Evolutionary conservation across 2,888 invertebrate species (phyloP), one percentile per base, ranked within the genome.

Genomic region (Syrphus vitripennis): DNA sequence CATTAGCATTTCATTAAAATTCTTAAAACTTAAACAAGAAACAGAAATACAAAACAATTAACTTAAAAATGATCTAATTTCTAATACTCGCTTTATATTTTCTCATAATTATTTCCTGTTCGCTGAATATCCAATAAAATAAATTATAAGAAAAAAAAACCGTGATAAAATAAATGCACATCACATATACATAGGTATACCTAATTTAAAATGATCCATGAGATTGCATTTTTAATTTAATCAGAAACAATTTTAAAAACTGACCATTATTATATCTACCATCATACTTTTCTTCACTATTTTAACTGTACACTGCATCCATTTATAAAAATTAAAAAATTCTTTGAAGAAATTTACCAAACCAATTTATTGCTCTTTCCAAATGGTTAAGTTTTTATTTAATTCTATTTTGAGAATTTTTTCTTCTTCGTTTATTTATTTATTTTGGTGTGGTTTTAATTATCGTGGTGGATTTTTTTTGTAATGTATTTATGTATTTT

Each of bases 301-400:
- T n/a, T n/a, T n/a, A 63, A 63, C 16, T 65, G 29, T 12, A 5
- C 3, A 7, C 2, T 26, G 6, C 26, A 9, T n/a, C 7, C 26
- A 57, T 19, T 37, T 34, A 21, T 21, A 37, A 5, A 42, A 42
- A 26, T 40, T n/a, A 14, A 57, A 19, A 65, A 67, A 67, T 84
- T 79, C 71, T 75, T 71, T 67, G 29, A 14, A 61, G 59, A 84
- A 80, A 84, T 84, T 76, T 48, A 84, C 80, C 80, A 84, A 80
- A 80, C 75, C 71, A 76, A 80, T 71, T 83, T 75, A 84, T 84
- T 84, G 65, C 67, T 84, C 76, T 83, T 84, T 76, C 80, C 45
- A 65, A 76, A 71, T 76, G 83, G 71, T 53, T 79, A 71, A 67
- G 53, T 75, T 83, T 80, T 21, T 42, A 37, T 37, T 29, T 65